Evolutionary conservation across 1,140 invertebrate genomes (phyloP).

Genomic region (Epicauta chinensis): DNA sequence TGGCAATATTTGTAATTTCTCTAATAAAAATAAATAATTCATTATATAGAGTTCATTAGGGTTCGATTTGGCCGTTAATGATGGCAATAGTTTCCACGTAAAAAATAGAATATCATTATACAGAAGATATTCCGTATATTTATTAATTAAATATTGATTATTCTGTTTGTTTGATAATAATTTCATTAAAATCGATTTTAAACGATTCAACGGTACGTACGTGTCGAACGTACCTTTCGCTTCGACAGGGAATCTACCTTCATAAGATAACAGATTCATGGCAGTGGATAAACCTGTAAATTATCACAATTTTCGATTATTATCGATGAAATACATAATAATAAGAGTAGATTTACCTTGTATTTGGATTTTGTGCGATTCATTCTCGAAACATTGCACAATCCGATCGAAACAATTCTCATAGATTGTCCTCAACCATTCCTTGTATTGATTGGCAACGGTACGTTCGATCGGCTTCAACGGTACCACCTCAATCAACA

Average conservation of each 20-base stretch:
- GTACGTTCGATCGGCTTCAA: slow-evolving; percentile 49
- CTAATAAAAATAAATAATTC: slow-evolving; percentile 63
- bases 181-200: slow-evolving; percentile 53
- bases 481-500: slow-evolving; percentile 52
- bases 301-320: not conserved
- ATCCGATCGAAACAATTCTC: slow-evolving; percentile 52
- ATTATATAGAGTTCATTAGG: slow-evolving; percentile 58
- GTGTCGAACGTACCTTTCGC: slow-evolving; percentile 42
- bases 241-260: slow-evolving; percentile 58
- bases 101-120: slow-evolving; percentile 59
- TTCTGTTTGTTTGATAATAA: slow-evolving; percentile 50
- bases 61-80: slow-evolving; percentile 50
- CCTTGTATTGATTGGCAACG: slow-evolving; percentile 52
- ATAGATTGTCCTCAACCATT: slow-evolving; percentile 55
- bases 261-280: slow-evolving; percentile 57
- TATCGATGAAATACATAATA: not conserved
- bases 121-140: slow-evolving; percentile 57
- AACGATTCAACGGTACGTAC: slow-evolving; percentile 53
- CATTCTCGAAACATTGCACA: slow-evolving; percentile 47
- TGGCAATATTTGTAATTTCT: slow-evolving; percentile 46
- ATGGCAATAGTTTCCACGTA: slow-evolving; percentile 51
- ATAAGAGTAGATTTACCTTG: slow-evolving; percentile 40
- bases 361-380: slow-evolving; percentile 46
- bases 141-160: slow-evolving; percentile 47
- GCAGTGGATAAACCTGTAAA: slow-evolving; percentile 53